These are phyloP conservation scores for Apamea epomidion DNA, from an alignment of 2,888 invertebrate species.

Conservation along the genomic window DNA sequence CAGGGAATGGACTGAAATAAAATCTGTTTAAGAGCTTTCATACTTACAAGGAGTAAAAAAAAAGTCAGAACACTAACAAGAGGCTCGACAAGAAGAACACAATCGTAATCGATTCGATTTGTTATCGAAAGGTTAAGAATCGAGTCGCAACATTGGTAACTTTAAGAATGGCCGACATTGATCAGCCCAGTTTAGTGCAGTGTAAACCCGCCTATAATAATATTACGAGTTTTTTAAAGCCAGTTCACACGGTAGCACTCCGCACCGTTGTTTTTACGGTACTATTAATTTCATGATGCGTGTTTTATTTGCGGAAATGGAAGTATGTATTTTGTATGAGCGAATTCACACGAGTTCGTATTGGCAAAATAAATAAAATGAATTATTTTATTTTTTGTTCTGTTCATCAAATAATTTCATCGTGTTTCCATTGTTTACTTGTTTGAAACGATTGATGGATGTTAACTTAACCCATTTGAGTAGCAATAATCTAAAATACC, in stretches of 20 bases:
- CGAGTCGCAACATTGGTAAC: neutral
- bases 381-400: constrained; percentile 4
- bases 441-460: neutral
- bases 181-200: constrained; percentile 1
- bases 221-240: constrained; percentile 42
- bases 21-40: neutral
- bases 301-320: constrained; percentile 48
- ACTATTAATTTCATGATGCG: constrained; percentile 42
- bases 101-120: constrained; percentile 5
- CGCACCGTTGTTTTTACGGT: constrained; percentile 26
- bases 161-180: neutral
- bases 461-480: neutral
- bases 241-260: constrained; percentile 30
- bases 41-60: neutral
- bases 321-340: constrained; percentile 24
- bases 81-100: neutral
- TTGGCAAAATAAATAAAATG: constrained; percentile 24
- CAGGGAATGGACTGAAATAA: neutral
- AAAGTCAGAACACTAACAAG: neutral
- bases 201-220: neutral
- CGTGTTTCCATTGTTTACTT: constrained; percentile 2
- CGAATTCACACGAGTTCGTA: constrained; percentile 12
- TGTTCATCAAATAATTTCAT: constrained; percentile 12
- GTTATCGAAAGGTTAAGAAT: constrained; percentile 8
- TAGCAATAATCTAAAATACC: neutral